phyloP scores from a whole-genome alignment of 23 tunicate species.

The Halocynthia aurantium region DNA sequence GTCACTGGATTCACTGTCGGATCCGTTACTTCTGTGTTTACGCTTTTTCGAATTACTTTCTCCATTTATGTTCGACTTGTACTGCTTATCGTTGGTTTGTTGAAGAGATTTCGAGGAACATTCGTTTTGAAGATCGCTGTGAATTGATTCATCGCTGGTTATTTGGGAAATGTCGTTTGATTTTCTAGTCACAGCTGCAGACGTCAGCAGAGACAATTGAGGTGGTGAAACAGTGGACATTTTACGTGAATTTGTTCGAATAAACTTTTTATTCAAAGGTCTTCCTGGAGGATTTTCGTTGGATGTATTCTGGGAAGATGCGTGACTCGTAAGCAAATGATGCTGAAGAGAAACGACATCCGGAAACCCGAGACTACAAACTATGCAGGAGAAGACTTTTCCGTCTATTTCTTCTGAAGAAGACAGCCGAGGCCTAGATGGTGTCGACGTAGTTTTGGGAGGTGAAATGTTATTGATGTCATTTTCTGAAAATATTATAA shows the following conservation, averaged over 20 bases:
- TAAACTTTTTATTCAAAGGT: not conserved
- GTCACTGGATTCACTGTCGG: too few relatives aligned
- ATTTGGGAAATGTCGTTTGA: too few relatives aligned
- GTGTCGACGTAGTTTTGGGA: not conserved
- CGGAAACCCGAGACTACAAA: not conserved
- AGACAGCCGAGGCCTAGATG: not conserved
- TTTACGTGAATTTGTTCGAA: not conserved
- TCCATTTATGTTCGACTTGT: not conserved
- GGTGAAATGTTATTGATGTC: constrained; percentile 6
- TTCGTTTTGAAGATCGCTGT: too few relatives aligned
- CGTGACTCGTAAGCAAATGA: not conserved
- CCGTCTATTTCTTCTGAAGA: not conserved
- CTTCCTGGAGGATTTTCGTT: not conserved
- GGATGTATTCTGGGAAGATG: not conserved
- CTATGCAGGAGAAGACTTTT: not conserved
- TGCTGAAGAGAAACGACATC: constrained; percentile 3
- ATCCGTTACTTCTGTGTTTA: not conserved
- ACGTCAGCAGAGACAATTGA: not conserved
- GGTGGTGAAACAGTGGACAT: constrained; percentile 5
- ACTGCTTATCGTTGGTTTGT: not conserved
- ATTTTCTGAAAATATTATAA: not conserved
- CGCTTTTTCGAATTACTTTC: not conserved
- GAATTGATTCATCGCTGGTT: too few relatives aligned
- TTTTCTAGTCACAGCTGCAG: too few relatives aligned
- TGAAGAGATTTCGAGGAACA: too few relatives aligned